Evolutionary conservation across 92 coral and sea anemone genomes (phyloP), one percentile per base, ranked within the genome.

Genomic region (Blastomussa wellsi): DNA sequence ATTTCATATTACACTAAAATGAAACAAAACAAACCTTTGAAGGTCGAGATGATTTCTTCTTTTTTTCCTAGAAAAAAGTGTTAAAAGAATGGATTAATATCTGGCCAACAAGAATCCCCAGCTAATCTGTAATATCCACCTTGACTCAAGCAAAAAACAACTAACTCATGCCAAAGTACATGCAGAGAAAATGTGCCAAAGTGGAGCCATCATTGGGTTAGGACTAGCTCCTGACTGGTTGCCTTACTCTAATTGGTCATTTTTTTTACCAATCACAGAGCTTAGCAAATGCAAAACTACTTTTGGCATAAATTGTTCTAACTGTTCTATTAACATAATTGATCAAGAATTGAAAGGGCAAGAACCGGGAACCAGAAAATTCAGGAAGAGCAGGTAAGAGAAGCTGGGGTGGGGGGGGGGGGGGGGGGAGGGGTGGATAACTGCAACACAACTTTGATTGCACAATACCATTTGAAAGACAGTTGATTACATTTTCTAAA

Each of bases 11-110:
- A 51, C 1, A 14, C 57, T 51, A 20, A n/a, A 11, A 24, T 31
- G 13, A 4, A 7, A 8, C n/a, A 49, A 0, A 52, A 82, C 86
- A 36, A 10, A 82, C 86, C 86, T 82, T 82, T 14, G 86, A 52
- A 51, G 78, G 86, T 70, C 86, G 78, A 48, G 78, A 82, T 71
- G 86, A 53, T 72, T 53, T 70, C 16, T 26, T 53, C 39, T 39
- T 52, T 67, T 72, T 82, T 72, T 82, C 42, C 86, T 82, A 17
- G 9, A 81, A 82, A 70, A 76, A 52, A 79, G 26, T 36, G 19
- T 20, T 13, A 13, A n/a, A n/a, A 9, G 38, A 48, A 32, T 32
- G 8, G 84, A 52, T 52, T 47, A 51, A 7, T n/a, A 26, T 67
- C n/a, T 35, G 55, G 6, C 15, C 28, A 59, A n/a, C 0, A 24